A percentile compares a stretch with the other conserved stretches of the same genome.
Conservation (phyloP, 2,888 invertebrate species). For the Epinotia bilunana region DNA sequence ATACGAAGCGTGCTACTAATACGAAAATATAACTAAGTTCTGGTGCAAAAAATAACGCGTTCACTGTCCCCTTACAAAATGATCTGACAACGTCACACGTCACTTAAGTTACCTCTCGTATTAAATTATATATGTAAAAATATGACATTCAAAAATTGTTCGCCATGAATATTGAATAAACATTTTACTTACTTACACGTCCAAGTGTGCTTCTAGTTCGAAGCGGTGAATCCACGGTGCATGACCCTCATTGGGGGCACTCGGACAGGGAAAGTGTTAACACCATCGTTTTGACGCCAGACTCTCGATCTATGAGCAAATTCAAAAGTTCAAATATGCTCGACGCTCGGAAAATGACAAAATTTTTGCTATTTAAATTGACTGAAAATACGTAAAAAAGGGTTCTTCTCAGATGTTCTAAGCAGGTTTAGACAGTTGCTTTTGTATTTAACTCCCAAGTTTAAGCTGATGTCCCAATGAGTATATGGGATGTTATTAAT, state of each 20-base stretch:
- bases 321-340: not conserved
- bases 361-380: not conserved
- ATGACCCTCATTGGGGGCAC: too few species aligned
- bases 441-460: constrained; percentile 46
- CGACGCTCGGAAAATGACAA: not conserved
- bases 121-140: too few species aligned
- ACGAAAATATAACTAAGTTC: too few species aligned
- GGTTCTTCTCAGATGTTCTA: constrained; percentile 60
- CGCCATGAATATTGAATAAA: too few species aligned
- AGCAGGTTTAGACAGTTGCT: constrained; percentile 54
- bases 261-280: too few species aligned
- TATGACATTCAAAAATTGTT: too few species aligned
- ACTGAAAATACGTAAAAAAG: constrained; percentile 14
- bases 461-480: not conserved
- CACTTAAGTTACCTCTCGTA: too few species aligned
- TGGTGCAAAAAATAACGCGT: not conserved
- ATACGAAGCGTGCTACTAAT: not conserved
- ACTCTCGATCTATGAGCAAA: not conserved
- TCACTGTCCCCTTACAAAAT: too few species aligned
- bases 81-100: too few species aligned
- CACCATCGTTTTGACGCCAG: not conserved
- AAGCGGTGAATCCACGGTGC: too few species aligned
- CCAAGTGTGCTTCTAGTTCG: too few species aligned
- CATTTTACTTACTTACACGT: too few species aligned
- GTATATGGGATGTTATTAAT: not conserved